Conservation (phyloP, 1,140 invertebrate genomes). For the Camponotus vicinus region DNA sequence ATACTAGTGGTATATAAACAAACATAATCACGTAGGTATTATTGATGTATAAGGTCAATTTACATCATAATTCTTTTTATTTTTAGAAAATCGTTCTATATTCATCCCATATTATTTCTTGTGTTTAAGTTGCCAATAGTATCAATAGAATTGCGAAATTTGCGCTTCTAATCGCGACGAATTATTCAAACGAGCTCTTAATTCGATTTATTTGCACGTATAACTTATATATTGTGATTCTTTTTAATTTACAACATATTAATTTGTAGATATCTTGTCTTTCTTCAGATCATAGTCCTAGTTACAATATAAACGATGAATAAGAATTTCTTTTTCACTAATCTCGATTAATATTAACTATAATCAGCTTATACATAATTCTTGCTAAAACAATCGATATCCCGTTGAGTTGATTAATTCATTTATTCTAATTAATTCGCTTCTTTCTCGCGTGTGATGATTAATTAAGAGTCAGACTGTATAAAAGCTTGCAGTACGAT, state of each 20-base stretch:
- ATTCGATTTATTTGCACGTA: slow-evolving; percentile 2
- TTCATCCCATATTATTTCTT: background rate
- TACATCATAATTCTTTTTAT: background rate
- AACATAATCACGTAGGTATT: slow-evolving; percentile 24
- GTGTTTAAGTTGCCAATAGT: slow-evolving; percentile 11
- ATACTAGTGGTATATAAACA: background rate
- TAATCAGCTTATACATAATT: background rate
- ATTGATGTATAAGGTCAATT: background rate
- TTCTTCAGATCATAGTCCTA: background rate
- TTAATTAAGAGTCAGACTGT: background rate
- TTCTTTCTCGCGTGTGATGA: background rate
- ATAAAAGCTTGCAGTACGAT: background rate
- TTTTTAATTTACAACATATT: background rate
- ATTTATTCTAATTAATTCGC: slow-evolving; percentile 16
- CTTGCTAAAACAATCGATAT: background rate
- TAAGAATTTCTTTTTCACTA: slow-evolving; percentile 7
- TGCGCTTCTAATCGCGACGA: background rate
- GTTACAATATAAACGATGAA: background rate
- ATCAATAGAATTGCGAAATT: background rate
- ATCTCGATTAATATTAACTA: background rate
- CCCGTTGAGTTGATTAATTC: background rate
- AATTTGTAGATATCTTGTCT: background rate
- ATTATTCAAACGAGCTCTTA: background rate
- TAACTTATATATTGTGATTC: background rate
- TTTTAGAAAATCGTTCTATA: background rate